A percentile compares a stretch with the other conserved stretches of the same genome.
These are phyloP conservation scores for Cisticola juncidis DNA, from an alignment of 2,113 vertebrate genomes.

Conservation along the genomic window DNA sequence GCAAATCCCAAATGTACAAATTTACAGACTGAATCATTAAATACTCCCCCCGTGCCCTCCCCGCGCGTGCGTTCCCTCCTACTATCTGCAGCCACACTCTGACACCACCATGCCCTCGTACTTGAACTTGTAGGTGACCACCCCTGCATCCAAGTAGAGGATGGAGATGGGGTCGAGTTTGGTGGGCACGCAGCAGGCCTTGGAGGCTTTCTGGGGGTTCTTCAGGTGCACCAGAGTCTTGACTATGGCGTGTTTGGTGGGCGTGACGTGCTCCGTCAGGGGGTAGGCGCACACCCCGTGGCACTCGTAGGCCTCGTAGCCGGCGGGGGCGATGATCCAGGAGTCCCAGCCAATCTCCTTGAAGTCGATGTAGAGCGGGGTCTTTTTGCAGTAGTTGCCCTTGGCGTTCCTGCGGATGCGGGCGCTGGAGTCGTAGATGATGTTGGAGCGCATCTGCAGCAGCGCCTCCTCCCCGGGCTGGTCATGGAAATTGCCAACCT, in stretches of 20 bases:
- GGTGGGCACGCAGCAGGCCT: slow-evolving; percentile 94
- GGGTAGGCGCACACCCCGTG: slow-evolving; percentile 89
- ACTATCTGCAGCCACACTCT: slow-evolving; percentile 98
- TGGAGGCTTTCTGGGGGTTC: slow-evolving; percentile 89
- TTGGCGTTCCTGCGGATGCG: slow-evolving; percentile 93
- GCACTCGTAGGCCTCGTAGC: slow-evolving; percentile 95
- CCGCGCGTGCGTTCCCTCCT: neutral
- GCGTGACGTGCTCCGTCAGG: slow-evolving; percentile 90
- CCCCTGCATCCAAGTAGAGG: slow-evolving; percentile 92
- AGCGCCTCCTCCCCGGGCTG: slow-evolving; percentile 87
- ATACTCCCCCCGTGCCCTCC: slow-evolving; percentile 49
- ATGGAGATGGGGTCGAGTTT: slow-evolving; percentile 96
- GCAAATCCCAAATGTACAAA: slow-evolving; percentile 80
- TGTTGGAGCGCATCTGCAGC: slow-evolving; percentile 93
- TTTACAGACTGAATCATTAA: slow-evolving; percentile 79
- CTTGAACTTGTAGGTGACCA: slow-evolving; percentile 98
- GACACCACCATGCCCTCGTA: slow-evolving; percentile 96
- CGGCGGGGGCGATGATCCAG: slow-evolving; percentile 91
- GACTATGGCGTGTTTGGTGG: slow-evolving; percentile 94
- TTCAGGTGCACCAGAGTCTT: slow-evolving; percentile 91
- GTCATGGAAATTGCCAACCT: slow-evolving; percentile 35
- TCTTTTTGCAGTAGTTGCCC: slow-evolving; percentile 93
- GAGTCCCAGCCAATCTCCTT: slow-evolving; percentile 99
- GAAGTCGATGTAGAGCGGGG: slow-evolving; percentile 92
- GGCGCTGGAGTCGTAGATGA: slow-evolving; percentile 92